Percentiles rank a stretch among this genome's conserved stretches.
Conservation (phyloP, 2,888 invertebrate genomes). For the Diogma glabrata region DNA sequence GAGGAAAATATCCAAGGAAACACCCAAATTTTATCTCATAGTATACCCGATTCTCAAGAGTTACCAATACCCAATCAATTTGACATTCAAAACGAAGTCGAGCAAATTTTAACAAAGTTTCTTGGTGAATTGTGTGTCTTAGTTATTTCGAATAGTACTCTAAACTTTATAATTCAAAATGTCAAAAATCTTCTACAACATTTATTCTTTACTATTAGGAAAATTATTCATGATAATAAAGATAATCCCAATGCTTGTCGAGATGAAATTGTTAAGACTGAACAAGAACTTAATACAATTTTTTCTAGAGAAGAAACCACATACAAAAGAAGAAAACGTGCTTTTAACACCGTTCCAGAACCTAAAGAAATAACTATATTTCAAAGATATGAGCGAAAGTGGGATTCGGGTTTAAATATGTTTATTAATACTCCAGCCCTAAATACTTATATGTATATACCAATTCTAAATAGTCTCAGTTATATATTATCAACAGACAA, state of each 20-base stretch:
- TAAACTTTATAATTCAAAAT: background rate
- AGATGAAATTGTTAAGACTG: background rate
- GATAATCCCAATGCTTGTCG: background rate
- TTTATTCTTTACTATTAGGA: background rate
- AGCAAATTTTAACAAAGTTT: background rate
- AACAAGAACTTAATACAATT: background rate
- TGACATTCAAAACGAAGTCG: background rate
- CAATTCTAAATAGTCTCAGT: background rate
- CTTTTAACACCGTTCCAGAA: background rate
- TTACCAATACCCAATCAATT: no score
- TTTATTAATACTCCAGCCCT: background rate
- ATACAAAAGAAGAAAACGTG: conserved; percentile 5
- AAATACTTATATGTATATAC: background rate
- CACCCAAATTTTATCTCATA: no score
- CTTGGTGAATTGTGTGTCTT: background rate
- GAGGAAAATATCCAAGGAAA: no score
- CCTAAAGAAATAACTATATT: background rate
- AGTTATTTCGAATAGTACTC: background rate
- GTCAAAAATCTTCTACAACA: no score
- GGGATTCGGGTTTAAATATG: background rate
- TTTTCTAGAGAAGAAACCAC: background rate
- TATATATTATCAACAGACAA: conserved; percentile 1
- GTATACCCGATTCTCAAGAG: no score
- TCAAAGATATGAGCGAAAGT: conserved; percentile 5
- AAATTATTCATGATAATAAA: background rate